Evolutionary conservation across 2,888 invertebrate species (phyloP), one percentile per base, ranked within the genome.

Genomic region (Agriopis leucophaearia): DNA sequence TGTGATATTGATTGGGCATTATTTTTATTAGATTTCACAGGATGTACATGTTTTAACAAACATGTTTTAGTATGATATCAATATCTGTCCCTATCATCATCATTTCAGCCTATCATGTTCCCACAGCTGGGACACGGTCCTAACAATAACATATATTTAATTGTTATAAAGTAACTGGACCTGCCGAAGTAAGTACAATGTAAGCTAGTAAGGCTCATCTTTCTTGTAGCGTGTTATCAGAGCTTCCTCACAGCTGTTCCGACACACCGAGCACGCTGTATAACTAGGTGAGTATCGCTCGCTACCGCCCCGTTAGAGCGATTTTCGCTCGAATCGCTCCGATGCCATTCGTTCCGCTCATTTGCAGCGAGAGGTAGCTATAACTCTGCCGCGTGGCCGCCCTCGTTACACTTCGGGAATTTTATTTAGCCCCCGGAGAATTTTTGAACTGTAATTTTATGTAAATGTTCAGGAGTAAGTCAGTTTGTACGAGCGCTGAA

Each of bases 291-390:
- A 7, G n/a, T 15, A 5, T 45, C 10, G 47, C 47, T n/a, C 44
- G 45, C 8, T 6, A 8, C 35, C 63, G 63, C 40, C 15, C 18
- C 40, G 50, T 63, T 42, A 50, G 42, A 56, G 40, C 48, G 56
- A 48, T 55, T 56, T 40, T 40, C 47, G 55, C 47, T 62, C 44
- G 38, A 45, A 62, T 47, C 48, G 51, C 63, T 55, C 48, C 48
- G 48, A 64, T 51, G 51, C 50, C 47, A 35, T 57, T 51, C 16
- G 42, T 57, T 64, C 64, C 57, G 57, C 56, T 63, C 63, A 42
- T 63, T 63, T 51, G 51, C n/a, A 15, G 48, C 52, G 52, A 44
- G 44, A 1, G 35, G 15, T 10, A n/a, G 13, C 15, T 54, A 35
- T 56, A 55, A 52, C 52, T 61, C 52, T 9, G 27, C 47, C 45